Evolutionary conservation across 2,113 vertebrate genomes (phyloP).

Genomic region (Oophaga pumilio): DNA sequence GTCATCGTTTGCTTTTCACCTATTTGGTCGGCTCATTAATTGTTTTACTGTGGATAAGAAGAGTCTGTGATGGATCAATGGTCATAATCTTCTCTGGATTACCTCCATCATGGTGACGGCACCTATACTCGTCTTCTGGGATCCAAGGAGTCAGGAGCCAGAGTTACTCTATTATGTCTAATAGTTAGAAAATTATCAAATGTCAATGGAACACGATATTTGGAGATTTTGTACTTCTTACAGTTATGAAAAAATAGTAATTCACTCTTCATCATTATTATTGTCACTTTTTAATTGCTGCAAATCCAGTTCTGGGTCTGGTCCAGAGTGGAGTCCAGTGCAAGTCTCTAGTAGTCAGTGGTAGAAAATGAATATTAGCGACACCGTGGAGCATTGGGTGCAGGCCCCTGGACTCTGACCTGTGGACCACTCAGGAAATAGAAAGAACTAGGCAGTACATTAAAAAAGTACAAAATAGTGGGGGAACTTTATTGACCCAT

Average conservation of each 20-base stretch:
- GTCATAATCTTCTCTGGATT: not conserved
- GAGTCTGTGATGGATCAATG: not conserved
- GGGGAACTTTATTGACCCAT: too few species aligned
- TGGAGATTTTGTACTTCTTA: not conserved
- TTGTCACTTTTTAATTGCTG: too few species aligned
- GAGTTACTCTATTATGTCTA: not conserved
- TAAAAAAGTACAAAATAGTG: too few species aligned
- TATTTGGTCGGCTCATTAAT: not conserved
- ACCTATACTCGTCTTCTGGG: not conserved
- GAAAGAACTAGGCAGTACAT: too few species aligned
- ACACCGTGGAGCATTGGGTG: too few species aligned
- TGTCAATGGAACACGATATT: not conserved
- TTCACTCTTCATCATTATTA: too few species aligned
- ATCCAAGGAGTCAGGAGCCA: not conserved
- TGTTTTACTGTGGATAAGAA: not conserved
- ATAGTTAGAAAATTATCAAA: not conserved
- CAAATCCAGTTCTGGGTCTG: too few species aligned
- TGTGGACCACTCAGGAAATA: too few species aligned
- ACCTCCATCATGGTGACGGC: not conserved
- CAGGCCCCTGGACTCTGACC: too few species aligned
- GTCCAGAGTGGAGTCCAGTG: too few species aligned
- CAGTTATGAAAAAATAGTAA: not conserved
- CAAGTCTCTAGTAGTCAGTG: too few species aligned
- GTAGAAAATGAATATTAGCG: too few species aligned
- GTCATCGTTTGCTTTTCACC: not conserved